Evolutionary conservation across 2,113 vertebrate genomes (phyloP), one percentile per base, ranked within the genome.

Genomic region (Cygnus buccinator): DNA sequence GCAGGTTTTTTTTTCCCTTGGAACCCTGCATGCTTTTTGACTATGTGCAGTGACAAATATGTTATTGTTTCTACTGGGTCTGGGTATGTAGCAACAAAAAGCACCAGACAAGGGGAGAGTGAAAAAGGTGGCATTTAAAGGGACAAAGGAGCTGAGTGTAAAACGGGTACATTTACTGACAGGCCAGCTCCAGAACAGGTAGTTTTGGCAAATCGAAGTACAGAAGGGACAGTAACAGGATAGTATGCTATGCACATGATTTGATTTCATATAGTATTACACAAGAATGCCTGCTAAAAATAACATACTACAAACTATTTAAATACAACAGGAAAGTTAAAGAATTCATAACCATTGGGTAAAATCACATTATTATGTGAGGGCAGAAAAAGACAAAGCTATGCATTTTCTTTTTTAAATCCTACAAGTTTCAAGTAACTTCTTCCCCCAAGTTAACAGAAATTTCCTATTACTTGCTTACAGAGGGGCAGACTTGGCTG

Each of bases 181-280:
- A 57, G 35, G 48, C 46, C 61, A 57, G 61, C 71, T 52, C 19
- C 41, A 33, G 39, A 84, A 48, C 57, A 39, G 23, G n/a, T 55
- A 39, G 9, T 46, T 67, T 33, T 59, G 37, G 50, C n/a, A 46
- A 59, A 11, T 2, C 16, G 43, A 50, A 13, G 3, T 11, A 8
- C 33, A 28, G 61, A 50, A 13, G 23, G 44, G 9, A 50, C 23
- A 26, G 43, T n/a, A 82, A 46, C 9, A 54, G 63, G 26, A 59
- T 41, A 39, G 43, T 4, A 3, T 44, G 11, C 35, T 65, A 2
- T 25, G 50, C 21, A 43, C 0, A 0, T 46, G 25, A 13, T 37
- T 37, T 3, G 7, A 39, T 81, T 57, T 50, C 31, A 3, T 39
- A 39, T 39, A 39, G 13, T 6, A 5, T 48, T 68, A 21, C 8